These are phyloP conservation scores for Serranus cabrilla DNA, from an alignment of 2,797 vertebrate genomes.

Conservation along the genomic window DNA sequence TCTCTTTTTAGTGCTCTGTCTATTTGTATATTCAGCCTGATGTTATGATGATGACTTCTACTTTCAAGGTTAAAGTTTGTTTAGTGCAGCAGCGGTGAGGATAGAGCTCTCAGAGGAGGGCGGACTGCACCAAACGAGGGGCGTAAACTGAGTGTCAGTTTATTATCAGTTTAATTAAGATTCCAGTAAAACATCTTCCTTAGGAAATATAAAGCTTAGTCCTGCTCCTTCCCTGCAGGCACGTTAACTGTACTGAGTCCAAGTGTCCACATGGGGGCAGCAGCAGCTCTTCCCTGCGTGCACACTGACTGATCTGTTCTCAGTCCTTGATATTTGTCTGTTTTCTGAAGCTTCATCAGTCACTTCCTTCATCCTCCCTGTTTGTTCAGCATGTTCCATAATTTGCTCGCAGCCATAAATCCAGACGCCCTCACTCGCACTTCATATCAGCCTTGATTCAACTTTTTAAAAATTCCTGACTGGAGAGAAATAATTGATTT, in stretches of 20 bases:
- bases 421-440: background rate
- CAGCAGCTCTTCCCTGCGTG: constrained; percentile 37
- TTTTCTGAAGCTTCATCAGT: constrained; percentile 43
- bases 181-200: constrained; percentile 30
- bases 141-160: constrained; percentile 32
- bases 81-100: constrained; percentile 5
- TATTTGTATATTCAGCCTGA: constrained; percentile 14
- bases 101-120: background rate
- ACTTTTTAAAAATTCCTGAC: constrained; percentile 44
- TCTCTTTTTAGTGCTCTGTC: background rate
- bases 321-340: background rate
- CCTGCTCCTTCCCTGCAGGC: background rate
- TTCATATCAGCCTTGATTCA: constrained; percentile 34
- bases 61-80: constrained; percentile 31
- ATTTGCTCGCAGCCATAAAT: constrained; percentile 43
- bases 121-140: background rate
- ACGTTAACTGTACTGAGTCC: constrained; percentile 19
- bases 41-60: constrained; percentile 22
- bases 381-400: constrained; percentile 52
- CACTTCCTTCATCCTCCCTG: constrained; percentile 30
- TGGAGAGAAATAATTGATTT: constrained; percentile 63
- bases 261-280: constrained; percentile 76
- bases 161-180: constrained; percentile 46
- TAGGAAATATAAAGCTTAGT: constrained; percentile 24
- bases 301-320: background rate